These are phyloP conservation scores for Neosilurus hyrtlii DNA, from an alignment of 2,797 vertebrate species.

Conservation along the genomic window DNA sequence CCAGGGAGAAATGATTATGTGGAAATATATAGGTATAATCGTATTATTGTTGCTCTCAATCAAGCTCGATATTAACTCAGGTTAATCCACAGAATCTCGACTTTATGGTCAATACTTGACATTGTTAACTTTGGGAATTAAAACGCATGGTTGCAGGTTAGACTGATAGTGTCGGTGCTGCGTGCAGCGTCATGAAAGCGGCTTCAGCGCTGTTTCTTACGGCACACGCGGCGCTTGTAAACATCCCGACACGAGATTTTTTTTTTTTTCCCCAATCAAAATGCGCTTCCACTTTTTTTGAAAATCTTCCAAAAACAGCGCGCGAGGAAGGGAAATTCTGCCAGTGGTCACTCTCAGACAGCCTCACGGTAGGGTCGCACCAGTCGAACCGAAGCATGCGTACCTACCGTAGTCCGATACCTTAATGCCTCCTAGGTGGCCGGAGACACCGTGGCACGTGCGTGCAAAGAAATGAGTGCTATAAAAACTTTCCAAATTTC, in stretches of 20 bases:
- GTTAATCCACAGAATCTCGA: conserved; percentile 22
- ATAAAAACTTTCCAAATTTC: conserved; percentile 56
- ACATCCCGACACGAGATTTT: conserved; percentile 91
- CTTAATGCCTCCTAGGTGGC: conserved; percentile 66
- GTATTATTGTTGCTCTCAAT: conserved; percentile 52
- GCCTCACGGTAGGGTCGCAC: conserved; percentile 30
- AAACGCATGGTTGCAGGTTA: conserved; percentile 21
- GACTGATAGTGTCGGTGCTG: conserved; percentile 3
- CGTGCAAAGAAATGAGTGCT: conserved; percentile 55
- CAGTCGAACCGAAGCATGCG: conserved; percentile 56
- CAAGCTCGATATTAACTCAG: conserved; percentile 29
- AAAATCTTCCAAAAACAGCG: conserved; percentile 90
- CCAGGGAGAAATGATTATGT: background rate
- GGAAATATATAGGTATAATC: background rate
- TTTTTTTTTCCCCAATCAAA: conserved; percentile 87
- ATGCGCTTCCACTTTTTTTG: conserved; percentile 88
- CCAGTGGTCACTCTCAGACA: conserved; percentile 56
- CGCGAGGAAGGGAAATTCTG: conserved; percentile 75
- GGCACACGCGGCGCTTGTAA: conserved; percentile 89
- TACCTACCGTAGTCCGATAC: conserved; percentile 60
- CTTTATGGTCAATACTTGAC: conserved; percentile 32
- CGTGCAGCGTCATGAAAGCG: conserved; percentile 44
- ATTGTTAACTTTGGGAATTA: conserved; percentile 25
- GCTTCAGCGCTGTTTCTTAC: conserved; percentile 72
- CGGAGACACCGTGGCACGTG: conserved; percentile 59